Conservation (phyloP, 2,797 vertebrate species). For the Enteromius unitaeniatus region DNA sequence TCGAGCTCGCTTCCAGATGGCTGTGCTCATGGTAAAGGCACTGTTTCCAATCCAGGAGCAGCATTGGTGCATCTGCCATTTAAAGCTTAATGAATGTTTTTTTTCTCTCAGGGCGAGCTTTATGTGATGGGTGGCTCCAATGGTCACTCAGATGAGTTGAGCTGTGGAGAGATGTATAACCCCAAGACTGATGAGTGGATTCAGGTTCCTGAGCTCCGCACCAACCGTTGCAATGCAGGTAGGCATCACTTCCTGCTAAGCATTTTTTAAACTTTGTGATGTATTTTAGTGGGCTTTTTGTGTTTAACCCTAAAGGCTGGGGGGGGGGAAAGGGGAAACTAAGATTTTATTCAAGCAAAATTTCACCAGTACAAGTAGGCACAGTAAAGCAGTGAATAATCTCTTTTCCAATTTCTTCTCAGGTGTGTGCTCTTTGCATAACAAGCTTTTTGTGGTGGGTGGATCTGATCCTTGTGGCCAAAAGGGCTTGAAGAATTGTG, state of each 20-base stretch:
- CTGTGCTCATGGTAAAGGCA: conserved; percentile 88
- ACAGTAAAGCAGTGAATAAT: not conserved
- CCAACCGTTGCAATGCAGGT: conserved; percentile 98
- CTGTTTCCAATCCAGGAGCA: not conserved
- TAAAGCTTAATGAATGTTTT: conserved; percentile 11
- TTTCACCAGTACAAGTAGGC: too few relatives aligned
- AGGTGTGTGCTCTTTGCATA: conserved; percentile 94
- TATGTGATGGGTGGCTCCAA: conserved; percentile 97
- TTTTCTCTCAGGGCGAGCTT: conserved; percentile 84
- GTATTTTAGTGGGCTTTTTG: not conserved
- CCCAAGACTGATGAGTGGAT: conserved; percentile 88
- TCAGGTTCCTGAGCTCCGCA: conserved; percentile 91
- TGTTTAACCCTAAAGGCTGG: not conserved
- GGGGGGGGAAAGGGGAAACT: too few relatives aligned
- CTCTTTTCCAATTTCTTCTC: not conserved
- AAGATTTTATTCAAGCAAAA: too few relatives aligned
- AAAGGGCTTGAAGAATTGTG: conserved; percentile 97
- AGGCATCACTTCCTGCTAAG: conserved; percentile 25
- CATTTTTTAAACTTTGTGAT: not conserved
- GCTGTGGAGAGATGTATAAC: conserved; percentile 93
- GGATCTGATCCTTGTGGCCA: conserved; percentile 97
- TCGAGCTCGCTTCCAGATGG: conserved; percentile 97
- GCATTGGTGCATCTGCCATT: not conserved
- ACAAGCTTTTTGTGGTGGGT: conserved; percentile 92
- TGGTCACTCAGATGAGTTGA: conserved; percentile 95